Evolutionary conservation across 2,888 invertebrate species (phyloP).

Genomic region (Sabatieria punctata): DNA sequence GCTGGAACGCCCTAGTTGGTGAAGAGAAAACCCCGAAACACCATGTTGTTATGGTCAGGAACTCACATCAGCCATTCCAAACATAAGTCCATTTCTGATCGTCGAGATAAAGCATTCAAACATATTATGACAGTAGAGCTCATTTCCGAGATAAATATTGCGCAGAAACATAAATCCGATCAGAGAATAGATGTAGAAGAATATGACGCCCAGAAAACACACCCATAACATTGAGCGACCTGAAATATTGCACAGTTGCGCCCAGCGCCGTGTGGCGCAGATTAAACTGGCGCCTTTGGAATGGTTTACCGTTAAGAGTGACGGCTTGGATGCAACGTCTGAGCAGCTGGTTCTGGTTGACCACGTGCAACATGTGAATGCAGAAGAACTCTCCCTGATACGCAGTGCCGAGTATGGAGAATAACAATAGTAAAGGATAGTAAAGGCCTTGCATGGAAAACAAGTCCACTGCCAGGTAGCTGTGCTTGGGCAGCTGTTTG

Average conservation of each 20-base stretch:
- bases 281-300: too few species aligned
- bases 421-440: conserved; percentile 24
- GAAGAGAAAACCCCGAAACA: too few species aligned
- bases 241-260: too few species aligned
- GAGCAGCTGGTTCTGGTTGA: conserved; percentile 31
- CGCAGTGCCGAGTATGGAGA: conserved; percentile 27
- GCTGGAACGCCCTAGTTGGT: too few species aligned
- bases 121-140: conserved; percentile 31
- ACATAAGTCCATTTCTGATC: conserved; percentile 33
- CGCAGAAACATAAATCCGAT: conserved; percentile 33
- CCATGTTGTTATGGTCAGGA: neutral
- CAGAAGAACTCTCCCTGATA: conserved; percentile 33
- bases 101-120: conserved; percentile 35
- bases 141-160: conserved; percentile 29
- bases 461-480: neutral
- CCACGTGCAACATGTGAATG: conserved; percentile 33
- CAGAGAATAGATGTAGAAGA: conserved; percentile 35
- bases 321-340: conserved; percentile 32
- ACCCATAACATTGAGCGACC: conserved; percentile 34
- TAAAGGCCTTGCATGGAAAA: neutral
- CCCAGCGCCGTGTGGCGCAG: too few species aligned
- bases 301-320: conserved; percentile 33
- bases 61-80: conserved; percentile 33
- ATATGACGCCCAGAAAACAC: conserved; percentile 32
- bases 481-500: neutral